A percentile compares a stretch with the other conserved stretches of the same genome.
phyloP scores from a whole-genome alignment of 1,140 invertebrate genomes.

The Caenorhabditis brenneri region DNA sequence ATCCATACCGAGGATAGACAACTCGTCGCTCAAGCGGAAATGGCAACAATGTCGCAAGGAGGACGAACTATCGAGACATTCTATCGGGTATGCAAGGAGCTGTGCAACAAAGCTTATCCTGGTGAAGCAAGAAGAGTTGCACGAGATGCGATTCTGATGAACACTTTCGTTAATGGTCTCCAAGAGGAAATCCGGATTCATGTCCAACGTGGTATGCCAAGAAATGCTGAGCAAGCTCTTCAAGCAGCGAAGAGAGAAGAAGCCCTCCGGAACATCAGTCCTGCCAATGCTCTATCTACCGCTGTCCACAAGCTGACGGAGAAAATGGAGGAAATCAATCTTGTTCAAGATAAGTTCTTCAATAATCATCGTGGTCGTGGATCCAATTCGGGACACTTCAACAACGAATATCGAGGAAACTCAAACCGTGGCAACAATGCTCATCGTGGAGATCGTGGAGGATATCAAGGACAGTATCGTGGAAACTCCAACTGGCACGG shows the following conservation, averaged over 20 bases:
- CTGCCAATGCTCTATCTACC: background rate
- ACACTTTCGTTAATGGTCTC: background rate
- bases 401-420: no score
- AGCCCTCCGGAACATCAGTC: background rate
- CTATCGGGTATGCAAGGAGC: background rate
- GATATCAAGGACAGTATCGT: no score
- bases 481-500: no score
- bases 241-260: background rate
- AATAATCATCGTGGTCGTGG: no score
- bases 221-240: background rate
- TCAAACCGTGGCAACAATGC: no score
- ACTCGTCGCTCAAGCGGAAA: background rate
- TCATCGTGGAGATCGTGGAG: no score
- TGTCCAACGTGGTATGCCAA: background rate
- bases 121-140: background rate
- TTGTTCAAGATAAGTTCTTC: no score
- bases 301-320: background rate
- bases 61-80: background rate
- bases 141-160: background rate
- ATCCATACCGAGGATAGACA: background rate
- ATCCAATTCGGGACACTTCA: no score
- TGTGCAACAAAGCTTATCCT: background rate
- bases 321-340: no score
- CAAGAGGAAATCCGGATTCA: background rate
- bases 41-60: background rate